Conservation (phyloP, 2,113 vertebrate genomes). For the Salvelinus sp. region DNA sequence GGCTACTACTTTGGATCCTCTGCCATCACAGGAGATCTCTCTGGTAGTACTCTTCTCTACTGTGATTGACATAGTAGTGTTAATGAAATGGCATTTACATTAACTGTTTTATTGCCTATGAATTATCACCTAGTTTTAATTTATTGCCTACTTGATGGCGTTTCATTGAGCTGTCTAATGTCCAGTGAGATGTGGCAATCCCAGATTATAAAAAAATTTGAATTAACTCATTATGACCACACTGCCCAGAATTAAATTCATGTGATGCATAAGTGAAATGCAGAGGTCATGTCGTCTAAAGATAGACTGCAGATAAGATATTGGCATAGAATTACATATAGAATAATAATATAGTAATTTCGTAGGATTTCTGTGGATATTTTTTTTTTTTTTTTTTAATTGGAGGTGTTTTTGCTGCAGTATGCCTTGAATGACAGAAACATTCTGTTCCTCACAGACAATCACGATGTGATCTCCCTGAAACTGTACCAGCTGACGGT, state of each 20-base stretch:
- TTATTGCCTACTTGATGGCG: neutral
- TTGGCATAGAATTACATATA: too few relatives aligned
- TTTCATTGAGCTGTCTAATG: neutral
- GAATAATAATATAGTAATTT: too few relatives aligned
- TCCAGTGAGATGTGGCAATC: neutral
- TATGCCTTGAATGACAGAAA: neutral
- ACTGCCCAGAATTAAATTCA: neutral
- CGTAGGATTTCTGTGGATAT: too few relatives aligned
- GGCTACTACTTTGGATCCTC: constrained; percentile 92
- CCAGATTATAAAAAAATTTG: neutral
- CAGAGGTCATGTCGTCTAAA: neutral
- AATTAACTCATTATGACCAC: neutral
- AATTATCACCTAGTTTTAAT: neutral
- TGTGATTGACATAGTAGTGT: neutral
- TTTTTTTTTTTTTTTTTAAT: too few relatives aligned
- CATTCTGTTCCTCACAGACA: constrained; percentile 74
- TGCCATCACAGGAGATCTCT: constrained; percentile 91
- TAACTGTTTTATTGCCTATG: neutral
- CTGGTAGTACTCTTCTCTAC: constrained; percentile 74
- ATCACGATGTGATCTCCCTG: constrained; percentile 91
- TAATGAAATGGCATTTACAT: neutral
- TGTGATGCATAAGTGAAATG: neutral
- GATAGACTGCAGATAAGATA: too few relatives aligned
- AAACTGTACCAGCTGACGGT: constrained; percentile 94
- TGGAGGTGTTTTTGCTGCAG: too few relatives aligned